Base-by-base conservation (phyloP, 2,113 vertebrate species). In the Scopus umbretta region DNA sequence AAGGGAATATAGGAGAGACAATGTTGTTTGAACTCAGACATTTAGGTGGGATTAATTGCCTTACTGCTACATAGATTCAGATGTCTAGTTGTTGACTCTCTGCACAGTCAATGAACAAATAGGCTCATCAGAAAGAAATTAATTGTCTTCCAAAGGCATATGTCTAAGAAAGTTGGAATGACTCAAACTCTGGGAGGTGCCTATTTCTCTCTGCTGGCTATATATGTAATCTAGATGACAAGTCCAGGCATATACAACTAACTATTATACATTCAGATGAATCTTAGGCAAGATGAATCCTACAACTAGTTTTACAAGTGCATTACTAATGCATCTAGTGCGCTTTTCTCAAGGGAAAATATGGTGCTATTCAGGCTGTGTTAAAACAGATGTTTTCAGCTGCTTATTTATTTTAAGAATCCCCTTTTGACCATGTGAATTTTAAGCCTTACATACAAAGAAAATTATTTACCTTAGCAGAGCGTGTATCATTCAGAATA, bases 261-360 rank as follows among this genome's bases (percentile, higher is more conserved):
- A 43, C 72, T 80, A 68, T 80, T 88, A 80, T 15, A 83, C 86
- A 92, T 80, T 91, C 90, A 92, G 93, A 95, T 86, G 84, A 89
- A 88, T 86, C 95, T 96, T 76, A n/a, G 63, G 93, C 89, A 92
- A 94, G 83, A 86, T 40, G 50, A 94, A 89, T 84, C 72, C 89
- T 89, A 84, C 93, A 78, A 91, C 95, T 25, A 76, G 94, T 95
- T 94, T 96, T 86, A 86, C 95, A 92, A 97, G 92, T 91, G 72
- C 92, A 80, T 94, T 94, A 86, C 80, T 80, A 94, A 96, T 42
- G 59, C 90, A 84, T 42, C 90, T 10, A 84, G 55, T 40, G 63
- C 84, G 45, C 87, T 95, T 86, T 95, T 92, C 94, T 96, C 96
- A 96, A 83, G 92, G 94, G 92, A 92, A 96, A 92, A 86, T 27